Evolutionary conservation across 2,888 invertebrate genomes (phyloP).

Genomic region (Drosophila anomelani): DNA sequence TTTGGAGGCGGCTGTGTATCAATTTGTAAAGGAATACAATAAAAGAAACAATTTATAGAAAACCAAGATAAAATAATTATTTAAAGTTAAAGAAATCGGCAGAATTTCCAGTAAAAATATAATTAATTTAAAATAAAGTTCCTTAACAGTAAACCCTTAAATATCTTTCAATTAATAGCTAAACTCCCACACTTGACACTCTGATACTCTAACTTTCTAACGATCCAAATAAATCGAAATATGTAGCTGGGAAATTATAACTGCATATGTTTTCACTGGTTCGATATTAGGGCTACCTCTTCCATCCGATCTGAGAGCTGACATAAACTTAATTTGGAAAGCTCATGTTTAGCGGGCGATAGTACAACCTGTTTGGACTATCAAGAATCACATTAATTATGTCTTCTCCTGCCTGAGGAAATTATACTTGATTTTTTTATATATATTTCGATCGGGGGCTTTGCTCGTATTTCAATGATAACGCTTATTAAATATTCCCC

Average conservation of each 20-base stretch:
- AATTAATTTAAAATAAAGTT: background rate
- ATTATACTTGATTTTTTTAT: constrained; percentile 39
- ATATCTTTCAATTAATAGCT: background rate
- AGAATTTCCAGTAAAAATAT: no score
- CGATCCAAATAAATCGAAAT: background rate
- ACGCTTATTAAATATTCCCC: constrained; percentile 57
- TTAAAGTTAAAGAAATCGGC: background rate
- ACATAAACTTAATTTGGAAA: constrained; percentile 66
- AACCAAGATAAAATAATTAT: background rate
- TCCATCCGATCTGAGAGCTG: constrained; percentile 30
- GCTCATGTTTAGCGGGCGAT: constrained; percentile 61
- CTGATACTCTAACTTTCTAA: constrained; percentile 8
- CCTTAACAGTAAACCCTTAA: background rate
- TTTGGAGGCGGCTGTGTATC: background rate
- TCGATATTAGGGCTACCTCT: background rate
- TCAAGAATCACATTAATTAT: constrained; percentile 73
- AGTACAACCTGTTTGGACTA: constrained; percentile 67
- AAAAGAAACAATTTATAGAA: background rate
- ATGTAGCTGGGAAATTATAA: constrained; percentile 17
- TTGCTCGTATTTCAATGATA: constrained; percentile 75
- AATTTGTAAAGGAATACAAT: background rate
- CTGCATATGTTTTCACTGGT: constrained; percentile 36
- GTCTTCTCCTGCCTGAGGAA: constrained; percentile 48
- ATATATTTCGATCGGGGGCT: constrained; percentile 29
- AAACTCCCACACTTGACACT: background rate